A percentile compares a stretch with the other conserved stretches of the same genome.
These are phyloP conservation scores for Antheraea mylitta DNA, from an alignment of 1,140 invertebrate genomes.

Conservation along the genomic window DNA sequence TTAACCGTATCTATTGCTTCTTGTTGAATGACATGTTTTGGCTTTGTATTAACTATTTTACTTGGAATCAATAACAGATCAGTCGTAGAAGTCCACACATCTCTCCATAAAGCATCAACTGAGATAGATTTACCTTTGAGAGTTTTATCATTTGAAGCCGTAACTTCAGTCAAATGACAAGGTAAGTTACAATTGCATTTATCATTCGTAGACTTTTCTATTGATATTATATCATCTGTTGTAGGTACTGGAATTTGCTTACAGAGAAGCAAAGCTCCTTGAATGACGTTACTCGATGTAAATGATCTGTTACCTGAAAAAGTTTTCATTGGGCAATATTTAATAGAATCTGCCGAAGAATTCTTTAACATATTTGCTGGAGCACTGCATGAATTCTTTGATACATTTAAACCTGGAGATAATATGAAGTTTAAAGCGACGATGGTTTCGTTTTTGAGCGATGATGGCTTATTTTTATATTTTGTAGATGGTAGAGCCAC, in stretches of 20 bases:
- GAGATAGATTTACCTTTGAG: background rate
- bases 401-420: background rate
- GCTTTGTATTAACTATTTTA: background rate
- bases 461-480: no score
- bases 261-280: background rate
- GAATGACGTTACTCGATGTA: background rate
- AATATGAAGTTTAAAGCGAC: no score
- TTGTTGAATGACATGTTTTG: background rate
- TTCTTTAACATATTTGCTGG: background rate
- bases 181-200: background rate
- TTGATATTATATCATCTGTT: background rate
- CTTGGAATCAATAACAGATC: constrained; percentile 10
- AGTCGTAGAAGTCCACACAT: constrained; percentile 9
- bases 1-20: background rate
- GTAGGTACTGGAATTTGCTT: background rate
- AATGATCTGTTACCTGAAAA: background rate
- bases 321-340: constrained; percentile 9
- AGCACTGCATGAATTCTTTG: background rate
- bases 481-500: no score
- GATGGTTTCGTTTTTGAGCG: no score
- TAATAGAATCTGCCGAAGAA: background rate
- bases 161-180: no score
- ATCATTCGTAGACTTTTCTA: background rate
- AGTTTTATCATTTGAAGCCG: background rate
- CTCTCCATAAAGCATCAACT: constrained; percentile 11